phyloP scores from a whole-genome alignment of 2,888 invertebrate genomes.

The Pyrrhopygopsis socrates region DNA sequence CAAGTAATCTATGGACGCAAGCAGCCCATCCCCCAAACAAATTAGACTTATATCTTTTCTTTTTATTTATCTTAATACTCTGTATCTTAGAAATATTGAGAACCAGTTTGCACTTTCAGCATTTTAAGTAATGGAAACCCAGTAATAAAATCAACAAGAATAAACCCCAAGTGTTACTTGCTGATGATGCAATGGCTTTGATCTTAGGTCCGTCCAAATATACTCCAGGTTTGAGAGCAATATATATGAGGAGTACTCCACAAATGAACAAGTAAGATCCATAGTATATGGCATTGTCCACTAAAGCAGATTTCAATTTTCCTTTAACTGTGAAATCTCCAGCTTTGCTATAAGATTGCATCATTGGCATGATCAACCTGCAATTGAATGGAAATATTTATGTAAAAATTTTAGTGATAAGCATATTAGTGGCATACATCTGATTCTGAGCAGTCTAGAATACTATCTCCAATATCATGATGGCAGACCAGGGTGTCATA shows the following conservation, averaged over 20 bases:
- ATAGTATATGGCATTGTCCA: slow-evolving; percentile 99
- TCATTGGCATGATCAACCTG: slow-evolving; percentile 99
- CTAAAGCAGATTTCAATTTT: slow-evolving; percentile 99
- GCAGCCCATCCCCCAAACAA: too few relatives aligned
- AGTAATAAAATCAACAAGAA: slow-evolving; percentile 99
- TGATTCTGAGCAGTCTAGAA: too few relatives aligned
- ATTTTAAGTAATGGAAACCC: too few relatives aligned
- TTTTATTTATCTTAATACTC: too few relatives aligned
- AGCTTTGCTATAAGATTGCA: slow-evolving; percentile 99
- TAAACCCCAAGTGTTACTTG: slow-evolving; percentile 99
- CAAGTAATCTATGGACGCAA: too few relatives aligned
- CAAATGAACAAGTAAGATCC: slow-evolving; percentile 99
- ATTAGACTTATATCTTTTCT: too few relatives aligned
- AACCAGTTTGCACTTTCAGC: too few relatives aligned
- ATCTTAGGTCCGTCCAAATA: slow-evolving; percentile 99
- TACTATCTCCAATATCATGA: too few relatives aligned
- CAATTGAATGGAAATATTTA: slow-evolving; percentile 86
- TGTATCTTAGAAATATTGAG: too few relatives aligned
- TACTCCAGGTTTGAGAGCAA: slow-evolving; percentile 99
- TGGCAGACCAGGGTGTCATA: too few relatives aligned
- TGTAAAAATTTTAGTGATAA: too few relatives aligned
- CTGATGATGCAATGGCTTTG: slow-evolving; percentile 99
- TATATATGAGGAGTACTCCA: slow-evolving; percentile 99
- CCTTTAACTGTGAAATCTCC: slow-evolving; percentile 99
- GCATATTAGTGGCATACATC: too few relatives aligned